A percentile compares a stretch with the other conserved stretches of the same genome.
Evolutionary conservation across 2,797 vertebrate genomes (phyloP).

Genomic region (Tarsius wallacei): DNA sequence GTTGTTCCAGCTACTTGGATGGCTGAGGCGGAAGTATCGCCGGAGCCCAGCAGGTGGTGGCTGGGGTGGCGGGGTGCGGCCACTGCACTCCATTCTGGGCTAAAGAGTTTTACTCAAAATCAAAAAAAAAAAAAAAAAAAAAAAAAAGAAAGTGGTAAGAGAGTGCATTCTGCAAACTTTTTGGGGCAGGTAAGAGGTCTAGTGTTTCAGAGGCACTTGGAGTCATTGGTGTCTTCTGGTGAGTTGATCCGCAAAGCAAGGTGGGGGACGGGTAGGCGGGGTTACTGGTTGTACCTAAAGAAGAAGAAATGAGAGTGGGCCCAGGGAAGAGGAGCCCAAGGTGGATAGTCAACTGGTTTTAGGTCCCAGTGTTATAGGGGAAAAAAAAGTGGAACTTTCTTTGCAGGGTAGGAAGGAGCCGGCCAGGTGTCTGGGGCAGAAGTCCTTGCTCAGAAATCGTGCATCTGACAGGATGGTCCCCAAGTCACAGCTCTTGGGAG

Average conservation of each 20-base stretch:
- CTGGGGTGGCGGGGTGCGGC: too few relatives aligned
- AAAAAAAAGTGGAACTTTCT: neutral
- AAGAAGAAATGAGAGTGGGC: neutral
- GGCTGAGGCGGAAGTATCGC: too few relatives aligned
- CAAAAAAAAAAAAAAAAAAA: too few relatives aligned
- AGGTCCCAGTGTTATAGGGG: neutral
- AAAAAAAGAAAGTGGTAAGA: neutral
- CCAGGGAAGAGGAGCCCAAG: neutral
- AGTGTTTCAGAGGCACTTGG: neutral
- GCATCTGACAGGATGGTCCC: neutral
- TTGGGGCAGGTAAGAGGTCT: neutral
- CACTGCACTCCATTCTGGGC: too few relatives aligned
- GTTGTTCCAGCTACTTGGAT: too few relatives aligned
- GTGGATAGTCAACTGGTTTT: neutral
- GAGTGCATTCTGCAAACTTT: neutral
- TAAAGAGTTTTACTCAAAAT: too few relatives aligned
- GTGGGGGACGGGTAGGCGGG: rapidly evolving
- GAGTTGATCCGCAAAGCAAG: neutral
- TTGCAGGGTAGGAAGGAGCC: neutral
- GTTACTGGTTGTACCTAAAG: neutral
- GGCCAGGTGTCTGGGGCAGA: neutral
- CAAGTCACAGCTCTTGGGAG: neutral
- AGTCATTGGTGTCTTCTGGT: neutral
- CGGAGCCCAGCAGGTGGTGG: too few relatives aligned
- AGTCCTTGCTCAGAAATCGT: neutral